Evolutionary conservation across 2,888 invertebrate genomes (phyloP).

Genomic region (Mechanitis mazaeus): DNA sequence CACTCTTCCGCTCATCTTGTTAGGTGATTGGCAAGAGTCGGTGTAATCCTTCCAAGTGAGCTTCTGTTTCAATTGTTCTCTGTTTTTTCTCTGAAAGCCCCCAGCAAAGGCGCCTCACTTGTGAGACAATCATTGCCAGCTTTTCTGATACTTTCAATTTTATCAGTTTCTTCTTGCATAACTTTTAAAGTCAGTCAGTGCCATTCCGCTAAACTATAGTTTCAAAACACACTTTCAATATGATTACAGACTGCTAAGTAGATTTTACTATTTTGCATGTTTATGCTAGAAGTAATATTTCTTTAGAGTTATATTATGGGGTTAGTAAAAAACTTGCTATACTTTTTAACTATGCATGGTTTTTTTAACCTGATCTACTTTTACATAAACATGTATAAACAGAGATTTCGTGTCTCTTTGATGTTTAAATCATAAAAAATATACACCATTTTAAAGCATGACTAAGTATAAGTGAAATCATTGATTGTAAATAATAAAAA

Average conservation of each 20-base stretch:
- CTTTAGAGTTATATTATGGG: slow-evolving; percentile 11
- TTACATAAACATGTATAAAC: slow-evolving; percentile 8
- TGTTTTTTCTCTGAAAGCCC: slow-evolving; percentile 49
- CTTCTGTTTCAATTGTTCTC: slow-evolving; percentile 51
- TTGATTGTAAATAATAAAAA: too few species aligned
- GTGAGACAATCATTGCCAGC: slow-evolving; percentile 69
- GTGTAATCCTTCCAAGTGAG: slow-evolving; percentile 67
- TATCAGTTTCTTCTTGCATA: slow-evolving; percentile 25
- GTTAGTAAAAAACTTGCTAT: slow-evolving; percentile 19
- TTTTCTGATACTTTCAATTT: slow-evolving; percentile 36
- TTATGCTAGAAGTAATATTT: slow-evolving; percentile 21
- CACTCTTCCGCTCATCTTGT: slow-evolving; percentile 69
- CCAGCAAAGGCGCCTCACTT: slow-evolving; percentile 74
- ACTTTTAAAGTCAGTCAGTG: slow-evolving; percentile 21
- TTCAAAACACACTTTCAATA: slow-evolving; percentile 25
- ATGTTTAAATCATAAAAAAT: neutral
- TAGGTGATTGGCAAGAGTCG: slow-evolving; percentile 63
- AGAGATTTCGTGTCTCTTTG: slow-evolving; percentile 21
- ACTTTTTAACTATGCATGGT: slow-evolving; percentile 23
- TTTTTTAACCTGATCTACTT: slow-evolving; percentile 14
- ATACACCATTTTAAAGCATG: slow-evolving; percentile 7
- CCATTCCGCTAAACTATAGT: slow-evolving; percentile 27
- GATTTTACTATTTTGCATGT: slow-evolving; percentile 24
- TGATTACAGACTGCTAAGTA: slow-evolving; percentile 24
- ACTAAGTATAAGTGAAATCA: slow-evolving; percentile 4